Evolutionary conservation across 92 coral and sea anemone genomes (phyloP), one percentile per base, ranked within the genome.

Genomic region (Desmophyllum pertusum): DNA sequence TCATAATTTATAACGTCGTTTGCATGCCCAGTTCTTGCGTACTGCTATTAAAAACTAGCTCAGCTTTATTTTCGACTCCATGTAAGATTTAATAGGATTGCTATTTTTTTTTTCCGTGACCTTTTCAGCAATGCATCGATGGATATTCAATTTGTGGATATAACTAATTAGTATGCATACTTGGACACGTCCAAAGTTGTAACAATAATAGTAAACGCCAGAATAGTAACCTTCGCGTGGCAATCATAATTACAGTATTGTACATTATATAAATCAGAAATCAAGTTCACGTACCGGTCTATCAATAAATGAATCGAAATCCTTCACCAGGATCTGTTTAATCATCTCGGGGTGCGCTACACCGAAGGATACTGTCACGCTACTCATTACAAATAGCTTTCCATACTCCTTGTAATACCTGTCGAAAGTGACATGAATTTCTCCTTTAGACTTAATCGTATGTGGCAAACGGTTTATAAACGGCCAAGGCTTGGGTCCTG

Each of bases 401-500:
- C 98, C 98, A 63, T 91, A 91, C 65, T 80, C 76, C 88, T 86
- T 92, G 89, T 85, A 92, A 75, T 92, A 87, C 40, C 45, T 23
- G 37, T 92, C 93, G 36, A 92, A 87, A 3, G 57, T 48, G 67
- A 86, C 37, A 62, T 89, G 93, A 14, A 87, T 59, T 64, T 84
- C 78, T 14, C 91, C 91, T 75, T 77, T 84, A 17, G 43, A 70
- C 73, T 70, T 68, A 30, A 89, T 69, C 5, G 86, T 38, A 45
- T 80, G 81, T 31, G 80, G 79, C 52, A 89, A 27, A 53, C 76
- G 70, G 17, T 88, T 90, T 9, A 92, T 1, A 70, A 92, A 89
- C 46, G 95, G 95, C 68, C 83, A 57, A 14, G 93, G 95, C 31
- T 89, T 92, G 1, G 95, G 95, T 4, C 95, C 93, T 25, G 93